Evolutionary conservation across 2,888 invertebrate species (phyloP).

Genomic region (Agrotis exclamationis): DNA sequence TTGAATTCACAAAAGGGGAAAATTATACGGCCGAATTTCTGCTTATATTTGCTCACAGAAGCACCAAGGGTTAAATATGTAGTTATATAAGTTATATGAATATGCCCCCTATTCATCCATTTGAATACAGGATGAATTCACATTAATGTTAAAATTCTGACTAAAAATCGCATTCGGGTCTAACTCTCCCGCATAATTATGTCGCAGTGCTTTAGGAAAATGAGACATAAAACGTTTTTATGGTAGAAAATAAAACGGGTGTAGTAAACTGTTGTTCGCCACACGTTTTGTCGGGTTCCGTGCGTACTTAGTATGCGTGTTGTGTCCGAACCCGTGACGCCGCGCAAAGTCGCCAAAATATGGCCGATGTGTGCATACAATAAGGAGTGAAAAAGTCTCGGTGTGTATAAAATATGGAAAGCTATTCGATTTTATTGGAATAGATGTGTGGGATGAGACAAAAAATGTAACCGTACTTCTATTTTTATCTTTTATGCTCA

Average conservation of each 20-base stretch:
- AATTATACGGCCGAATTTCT: constrained; percentile 64
- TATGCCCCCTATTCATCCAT: constrained; percentile 79
- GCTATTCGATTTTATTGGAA: constrained; percentile 54
- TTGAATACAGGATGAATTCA: constrained; percentile 77
- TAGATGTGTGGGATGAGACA: constrained; percentile 38
- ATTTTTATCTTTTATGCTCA: background rate
- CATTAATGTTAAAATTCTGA: constrained; percentile 84
- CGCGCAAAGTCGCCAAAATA: constrained; percentile 64
- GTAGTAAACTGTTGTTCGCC: constrained; percentile 70
- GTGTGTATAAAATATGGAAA: constrained; percentile 52
- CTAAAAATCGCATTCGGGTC: constrained; percentile 82
- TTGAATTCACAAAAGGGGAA: constrained; percentile 65
- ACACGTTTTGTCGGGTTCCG: constrained; percentile 57
- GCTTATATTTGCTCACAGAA: constrained; percentile 59
- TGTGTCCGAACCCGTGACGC: constrained; percentile 55
- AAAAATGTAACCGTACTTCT: constrained; percentile 13
- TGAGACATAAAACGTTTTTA: constrained; percentile 81
- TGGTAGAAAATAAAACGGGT: constrained; percentile 71
- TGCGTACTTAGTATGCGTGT: constrained; percentile 70
- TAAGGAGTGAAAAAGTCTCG: constrained; percentile 53
- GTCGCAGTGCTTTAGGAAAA: constrained; percentile 82
- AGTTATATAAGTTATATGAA: constrained; percentile 76
- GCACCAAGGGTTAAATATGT: constrained; percentile 74
- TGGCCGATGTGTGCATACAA: constrained; percentile 66
- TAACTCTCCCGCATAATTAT: constrained; percentile 82